Percentiles rank a stretch among this genome's conserved stretches.
Evolutionary conservation across 2,888 invertebrate genomes (phyloP).

Genomic region (Conchocele bisecta): DNA sequence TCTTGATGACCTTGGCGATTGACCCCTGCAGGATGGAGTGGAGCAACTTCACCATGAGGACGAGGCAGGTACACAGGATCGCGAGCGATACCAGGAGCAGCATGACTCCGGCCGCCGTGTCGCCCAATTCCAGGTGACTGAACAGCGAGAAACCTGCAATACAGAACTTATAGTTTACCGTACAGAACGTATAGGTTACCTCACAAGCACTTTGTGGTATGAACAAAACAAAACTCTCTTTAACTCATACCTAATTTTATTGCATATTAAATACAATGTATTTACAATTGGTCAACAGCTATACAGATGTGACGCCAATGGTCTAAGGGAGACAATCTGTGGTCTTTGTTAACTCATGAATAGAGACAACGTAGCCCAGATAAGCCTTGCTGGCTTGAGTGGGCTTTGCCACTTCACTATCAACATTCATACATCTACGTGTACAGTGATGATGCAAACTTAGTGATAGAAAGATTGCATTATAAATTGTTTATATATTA

Average conservation of each 20-base stretch:
- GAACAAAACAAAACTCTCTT: not conserved
- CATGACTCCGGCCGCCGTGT: constrained; percentile 69
- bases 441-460: too few species aligned
- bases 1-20: constrained; percentile 73
- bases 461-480: too few species aligned
- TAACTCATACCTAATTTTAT: not conserved
- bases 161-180: not conserved
- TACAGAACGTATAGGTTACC: not conserved
- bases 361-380: too few species aligned
- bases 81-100: constrained; percentile 70
- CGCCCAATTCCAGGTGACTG: constrained; percentile 64
- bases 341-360: too few species aligned
- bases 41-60: constrained; percentile 77
- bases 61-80: constrained; percentile 70
- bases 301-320: too few species aligned
- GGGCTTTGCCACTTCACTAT: too few species aligned
- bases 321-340: too few species aligned
- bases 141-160: constrained; percentile 65
- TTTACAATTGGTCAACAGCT: too few species aligned
- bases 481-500: too few species aligned
- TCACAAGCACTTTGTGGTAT: not conserved
- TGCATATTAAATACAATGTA: too few species aligned
- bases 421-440: too few species aligned
- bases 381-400: too few species aligned
- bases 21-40: constrained; percentile 72